Evolutionary conservation across 2,797 vertebrate species (phyloP), one percentile per base, ranked within the genome.

Genomic region (Bothrops alternatus): DNA sequence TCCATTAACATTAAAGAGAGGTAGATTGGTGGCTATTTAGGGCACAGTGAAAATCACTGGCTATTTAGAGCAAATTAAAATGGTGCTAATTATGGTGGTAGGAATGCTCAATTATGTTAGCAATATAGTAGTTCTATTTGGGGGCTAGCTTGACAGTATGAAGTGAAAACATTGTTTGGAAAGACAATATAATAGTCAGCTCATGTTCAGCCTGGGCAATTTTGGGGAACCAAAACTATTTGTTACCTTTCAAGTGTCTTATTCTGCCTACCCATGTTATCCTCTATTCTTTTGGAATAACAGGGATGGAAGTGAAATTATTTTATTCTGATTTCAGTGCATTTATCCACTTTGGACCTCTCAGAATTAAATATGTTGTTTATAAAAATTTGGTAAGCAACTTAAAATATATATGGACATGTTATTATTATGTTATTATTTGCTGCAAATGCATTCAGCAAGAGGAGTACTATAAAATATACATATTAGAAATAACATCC

Each of bases 1-100:
- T 97, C 97, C 97, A 98, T 98, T 98, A 98, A 94, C 97, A 98
- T 97, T 97, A 97, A 97, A 96, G 95, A 97, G 97, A 97, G 96
- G 97, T 97, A 97, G 97, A 98, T 97, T 98, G 97, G 97, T 97
- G 97, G 96, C 97, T 97, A 98, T 98, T 97, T 98, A 97, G 97
- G 97, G 97, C 98, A 98, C 94, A 58, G 96, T 96, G 97, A 97
- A 93, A 97, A 97, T 97, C 94, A 82, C 96, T 97, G 98, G 96
- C 97, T 98, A 97, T 98, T 98, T 97, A 98, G 97, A 97, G 97
- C 97, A 97, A 97, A 96, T 37, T 94, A 97, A 98, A 97, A 97
- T 92, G 93, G 95, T 97, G 95, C 96, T 97, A 98, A 97, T 97
- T 97, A 97, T 98, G 94, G 93, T 93, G 96, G 96, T 69, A 91